Evolutionary conservation across 1,140 invertebrate species (phyloP), one percentile per base, ranked within the genome.

Genomic region (Rhizoglyphus robini): DNA sequence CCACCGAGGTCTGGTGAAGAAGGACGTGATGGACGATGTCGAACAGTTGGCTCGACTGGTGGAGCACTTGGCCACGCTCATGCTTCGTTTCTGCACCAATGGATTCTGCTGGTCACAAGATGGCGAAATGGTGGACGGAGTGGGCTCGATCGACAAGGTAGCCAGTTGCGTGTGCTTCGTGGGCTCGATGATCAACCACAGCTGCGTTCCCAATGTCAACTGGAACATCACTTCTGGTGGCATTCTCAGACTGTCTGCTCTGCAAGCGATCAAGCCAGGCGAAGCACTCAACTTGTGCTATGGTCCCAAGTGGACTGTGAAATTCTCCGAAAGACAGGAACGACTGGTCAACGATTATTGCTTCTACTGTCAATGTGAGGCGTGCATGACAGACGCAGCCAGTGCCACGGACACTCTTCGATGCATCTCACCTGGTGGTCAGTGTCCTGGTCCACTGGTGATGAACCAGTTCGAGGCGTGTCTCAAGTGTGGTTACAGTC

Each of bases 71-170:
- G 15, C 29, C 18, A 20, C 8, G 11, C 8, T 11, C 27, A 29
- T 60, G 2, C n/a, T 3, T 5, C 58, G 58, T 2, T 34, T 32
- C 15, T n/a, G 27, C 13, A 60, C 58, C 15, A 60, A 60, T 34
- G 3, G 15, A 4, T 60, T 60, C 29, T 60, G 58, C 29, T 60
- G 58, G 58, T n/a, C n/a, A n/a, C n/a, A n/a, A n/a, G n/a, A n/a
- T n/a, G 29, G 48, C 29, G 36, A 41, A 41, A 41, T 18, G 18
- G 51, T 32, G 8, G 20, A 5, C 51, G n/a, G n/a, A n/a, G n/a
- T n/a, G n/a, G 23, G 8, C 38, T 11, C 8, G 25, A 3, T 23
- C 2, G 29, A 20, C 15, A 18, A 11, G n/a, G 29, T 60, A 20
- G 58, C 58, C 30, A 60, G 27, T 46, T 30, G 27, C 29, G 29